A percentile compares a stretch with the other conserved stretches of the same genome.
These are phyloP conservation scores for Eueides isabella DNA, from an alignment of 1,140 invertebrate species.

Conservation along the genomic window DNA sequence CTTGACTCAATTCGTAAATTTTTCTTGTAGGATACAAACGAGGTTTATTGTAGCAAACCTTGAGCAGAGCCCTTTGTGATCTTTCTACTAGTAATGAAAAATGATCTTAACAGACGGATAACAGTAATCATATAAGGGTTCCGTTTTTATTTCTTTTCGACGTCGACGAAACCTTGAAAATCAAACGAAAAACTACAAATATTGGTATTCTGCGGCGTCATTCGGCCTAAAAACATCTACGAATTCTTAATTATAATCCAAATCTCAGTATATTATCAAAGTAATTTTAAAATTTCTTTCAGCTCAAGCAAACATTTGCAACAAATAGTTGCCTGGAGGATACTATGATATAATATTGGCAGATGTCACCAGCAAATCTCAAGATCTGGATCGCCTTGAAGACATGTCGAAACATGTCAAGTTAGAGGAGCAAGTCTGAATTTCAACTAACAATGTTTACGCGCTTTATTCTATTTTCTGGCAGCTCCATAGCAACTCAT, in stretches of 20 bases:
- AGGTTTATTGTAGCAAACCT: no score
- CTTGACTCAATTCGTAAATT: no score
- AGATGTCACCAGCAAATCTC: conserved; percentile 19
- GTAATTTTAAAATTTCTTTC: background rate
- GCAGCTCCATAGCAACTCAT: conserved; percentile 41
- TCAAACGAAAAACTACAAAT: no score
- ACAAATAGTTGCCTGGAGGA: background rate
- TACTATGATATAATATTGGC: conserved; percentile 12
- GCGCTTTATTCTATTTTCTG: conserved; percentile 45
- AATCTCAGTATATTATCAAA: background rate
- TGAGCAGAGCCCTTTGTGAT: no score
- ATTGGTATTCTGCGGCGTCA: no score
- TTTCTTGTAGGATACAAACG: no score
- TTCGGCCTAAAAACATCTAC: background rate
- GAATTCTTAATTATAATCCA: background rate
- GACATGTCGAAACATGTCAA: conserved; percentile 24
- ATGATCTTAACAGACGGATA: no score
- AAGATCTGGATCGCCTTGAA: conserved; percentile 11
- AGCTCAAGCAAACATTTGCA: background rate
- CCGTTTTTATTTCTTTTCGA: no score
- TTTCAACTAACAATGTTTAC: conserved; percentile 43
- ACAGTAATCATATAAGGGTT: no score
- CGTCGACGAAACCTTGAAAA: no score
- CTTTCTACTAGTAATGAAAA: no score
- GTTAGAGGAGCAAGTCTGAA: conserved; percentile 30